Conservation (phyloP, 2,888 invertebrate genomes). For the Catocala sponsa region DNA sequence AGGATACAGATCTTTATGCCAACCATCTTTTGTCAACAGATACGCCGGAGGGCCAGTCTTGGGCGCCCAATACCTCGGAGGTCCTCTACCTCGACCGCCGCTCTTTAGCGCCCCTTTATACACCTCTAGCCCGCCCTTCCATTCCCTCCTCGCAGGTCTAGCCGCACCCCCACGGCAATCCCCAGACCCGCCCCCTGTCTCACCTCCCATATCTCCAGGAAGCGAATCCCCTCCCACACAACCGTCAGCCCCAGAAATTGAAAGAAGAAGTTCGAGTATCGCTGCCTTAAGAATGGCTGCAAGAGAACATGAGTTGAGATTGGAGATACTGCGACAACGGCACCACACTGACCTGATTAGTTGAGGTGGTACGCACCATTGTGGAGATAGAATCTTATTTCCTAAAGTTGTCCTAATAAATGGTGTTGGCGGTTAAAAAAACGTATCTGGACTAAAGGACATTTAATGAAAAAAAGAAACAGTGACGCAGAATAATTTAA, state of each 20-base stretch:
- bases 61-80: constrained; percentile 85
- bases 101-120: constrained; percentile 90
- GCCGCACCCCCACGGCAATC: constrained; percentile 84
- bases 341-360: constrained; percentile 93
- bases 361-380: constrained; percentile 80
- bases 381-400: constrained; percentile 23
- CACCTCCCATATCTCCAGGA: constrained; percentile 86
- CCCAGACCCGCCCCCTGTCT: constrained; percentile 81
- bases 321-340: constrained; percentile 94
- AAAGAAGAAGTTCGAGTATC: constrained; percentile 95
- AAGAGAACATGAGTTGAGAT: constrained; percentile 95
- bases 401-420: constrained; percentile 1
- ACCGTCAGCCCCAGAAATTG: constrained; percentile 90
- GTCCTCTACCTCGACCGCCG: constrained; percentile 78
- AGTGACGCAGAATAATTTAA: background rate
- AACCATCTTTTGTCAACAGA: constrained; percentile 58
- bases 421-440: constrained; percentile 6
- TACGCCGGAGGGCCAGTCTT: constrained; percentile 76
- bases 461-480: background rate
- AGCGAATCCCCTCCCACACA: constrained; percentile 85
- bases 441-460: constrained; percentile 7
- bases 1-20: background rate
- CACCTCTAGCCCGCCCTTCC: constrained; percentile 86
- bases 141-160: constrained; percentile 79
- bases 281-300: constrained; percentile 96